These are phyloP conservation scores for Eunapius fragilis DNA, from an alignment of 37 sponge, comb jelly and placozoan species.

Conservation along the genomic window DNA sequence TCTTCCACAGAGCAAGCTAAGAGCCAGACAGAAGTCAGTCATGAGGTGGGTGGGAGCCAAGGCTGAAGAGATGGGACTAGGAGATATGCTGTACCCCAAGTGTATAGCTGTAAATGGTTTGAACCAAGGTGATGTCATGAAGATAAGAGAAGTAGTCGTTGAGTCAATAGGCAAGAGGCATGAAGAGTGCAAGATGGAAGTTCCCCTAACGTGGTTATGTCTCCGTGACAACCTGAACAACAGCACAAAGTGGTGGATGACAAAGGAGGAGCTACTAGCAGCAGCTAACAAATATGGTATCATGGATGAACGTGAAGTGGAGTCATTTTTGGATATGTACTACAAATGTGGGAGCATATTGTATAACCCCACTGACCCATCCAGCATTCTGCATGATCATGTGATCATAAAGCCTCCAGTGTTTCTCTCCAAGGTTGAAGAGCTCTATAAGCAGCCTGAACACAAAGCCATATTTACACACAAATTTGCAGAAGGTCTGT, in stretches of 20 bases:
- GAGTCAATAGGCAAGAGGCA: not conserved
- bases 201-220: not conserved
- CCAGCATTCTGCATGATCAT: not conserved
- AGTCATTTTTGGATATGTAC: not conserved
- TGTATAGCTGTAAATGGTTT: not conserved
- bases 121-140: not conserved
- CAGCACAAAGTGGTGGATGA: not conserved
- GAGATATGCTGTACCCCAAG: not conserved
- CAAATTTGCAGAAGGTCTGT: not conserved
- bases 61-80: not conserved
- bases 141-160: not conserved
- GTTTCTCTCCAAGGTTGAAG: not conserved
- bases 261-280: not conserved
- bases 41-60: not conserved
- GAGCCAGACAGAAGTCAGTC: not conserved
- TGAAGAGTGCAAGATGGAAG: not conserved
- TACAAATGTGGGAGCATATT: not conserved
- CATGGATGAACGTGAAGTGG: not conserved
- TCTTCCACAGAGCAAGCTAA: not conserved
- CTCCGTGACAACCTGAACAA: not conserved
- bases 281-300: not conserved
- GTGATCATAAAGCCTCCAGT: not conserved
- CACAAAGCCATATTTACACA: not conserved
- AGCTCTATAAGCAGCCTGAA: not conserved
- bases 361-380: not conserved